Evolutionary conservation across 2,888 invertebrate species (phyloP).

Genomic region (Pantelozetes paolii): DNA sequence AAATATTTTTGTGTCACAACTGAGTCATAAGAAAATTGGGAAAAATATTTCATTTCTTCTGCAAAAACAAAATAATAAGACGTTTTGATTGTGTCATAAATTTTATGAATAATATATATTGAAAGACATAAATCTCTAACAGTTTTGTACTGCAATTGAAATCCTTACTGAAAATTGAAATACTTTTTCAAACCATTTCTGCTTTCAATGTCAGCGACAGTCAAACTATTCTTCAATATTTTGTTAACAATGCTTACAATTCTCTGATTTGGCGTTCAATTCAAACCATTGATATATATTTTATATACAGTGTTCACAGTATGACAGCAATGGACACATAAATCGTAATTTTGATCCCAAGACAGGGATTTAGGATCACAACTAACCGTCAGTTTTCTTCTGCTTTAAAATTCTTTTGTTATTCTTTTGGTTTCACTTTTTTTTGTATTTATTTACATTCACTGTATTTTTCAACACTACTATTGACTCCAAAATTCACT

Average conservation of each 20-base stretch:
- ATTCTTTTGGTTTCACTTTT: constrained; percentile 1
- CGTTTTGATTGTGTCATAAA: not conserved
- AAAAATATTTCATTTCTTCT: too few relatives aligned
- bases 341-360: constrained; percentile 24
- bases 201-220: not conserved
- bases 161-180: too few relatives aligned
- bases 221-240: not conserved
- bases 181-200: too few relatives aligned
- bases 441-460: too few relatives aligned
- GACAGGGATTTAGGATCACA: not conserved
- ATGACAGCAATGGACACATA: constrained; percentile 30
- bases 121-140: constrained; percentile 25
- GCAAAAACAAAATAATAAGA: not conserved
- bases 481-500: not conserved
- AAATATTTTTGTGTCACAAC: too few relatives aligned
- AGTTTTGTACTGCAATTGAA: not conserved
- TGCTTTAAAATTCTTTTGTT: not conserved
- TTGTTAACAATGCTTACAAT: too few relatives aligned
- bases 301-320: not conserved
- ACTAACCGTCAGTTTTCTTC: not conserved
- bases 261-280: not conserved
- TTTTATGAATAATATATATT: constrained; percentile 24
- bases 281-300: not conserved
- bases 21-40: too few relatives aligned
- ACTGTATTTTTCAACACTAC: not conserved